These are phyloP conservation scores for Prionailurus bengalensis DNA, from an alignment of 2,113 vertebrate genomes.

Conservation along the genomic window DNA sequence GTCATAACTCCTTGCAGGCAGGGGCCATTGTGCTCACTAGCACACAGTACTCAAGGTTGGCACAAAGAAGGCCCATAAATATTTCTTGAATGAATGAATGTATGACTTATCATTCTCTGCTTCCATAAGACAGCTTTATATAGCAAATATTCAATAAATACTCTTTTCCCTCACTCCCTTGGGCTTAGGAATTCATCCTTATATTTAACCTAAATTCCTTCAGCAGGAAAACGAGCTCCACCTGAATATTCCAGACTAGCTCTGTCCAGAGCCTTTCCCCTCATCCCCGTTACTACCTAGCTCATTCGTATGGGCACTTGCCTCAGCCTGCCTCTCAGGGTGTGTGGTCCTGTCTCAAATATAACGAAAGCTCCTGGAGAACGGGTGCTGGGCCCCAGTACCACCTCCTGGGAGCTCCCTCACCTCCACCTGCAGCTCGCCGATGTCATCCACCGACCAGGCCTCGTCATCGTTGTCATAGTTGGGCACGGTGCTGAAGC, in stretches of 20 bases:
- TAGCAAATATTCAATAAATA: neutral
- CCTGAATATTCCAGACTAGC: neutral
- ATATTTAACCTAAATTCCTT: neutral
- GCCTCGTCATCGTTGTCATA: slow-evolving; percentile 98
- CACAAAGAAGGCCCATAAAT: neutral
- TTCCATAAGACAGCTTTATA: neutral
- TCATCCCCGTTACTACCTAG: neutral
- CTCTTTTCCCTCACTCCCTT: neutral
- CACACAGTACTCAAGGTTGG: neutral
- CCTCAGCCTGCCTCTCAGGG: neutral
- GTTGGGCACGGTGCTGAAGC: slow-evolving; percentile 95
- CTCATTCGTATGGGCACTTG: neutral
- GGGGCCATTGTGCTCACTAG: neutral
- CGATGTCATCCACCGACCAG: slow-evolving; percentile 97
- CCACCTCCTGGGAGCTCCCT: neutral
- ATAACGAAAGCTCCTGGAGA: neutral
- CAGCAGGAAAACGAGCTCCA: neutral
- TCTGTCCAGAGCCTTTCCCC: neutral
- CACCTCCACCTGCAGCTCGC: slow-evolving; percentile 98
- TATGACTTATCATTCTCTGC: neutral
- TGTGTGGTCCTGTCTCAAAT: neutral
- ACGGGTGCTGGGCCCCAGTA: neutral
- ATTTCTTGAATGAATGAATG: neutral
- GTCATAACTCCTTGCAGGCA: neutral
- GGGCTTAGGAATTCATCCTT: neutral